Percentiles rank a stretch among this genome's conserved stretches.
phyloP scores from a whole-genome alignment of 2,113 vertebrate species.

The Trochalopteron elliotii region DNA sequence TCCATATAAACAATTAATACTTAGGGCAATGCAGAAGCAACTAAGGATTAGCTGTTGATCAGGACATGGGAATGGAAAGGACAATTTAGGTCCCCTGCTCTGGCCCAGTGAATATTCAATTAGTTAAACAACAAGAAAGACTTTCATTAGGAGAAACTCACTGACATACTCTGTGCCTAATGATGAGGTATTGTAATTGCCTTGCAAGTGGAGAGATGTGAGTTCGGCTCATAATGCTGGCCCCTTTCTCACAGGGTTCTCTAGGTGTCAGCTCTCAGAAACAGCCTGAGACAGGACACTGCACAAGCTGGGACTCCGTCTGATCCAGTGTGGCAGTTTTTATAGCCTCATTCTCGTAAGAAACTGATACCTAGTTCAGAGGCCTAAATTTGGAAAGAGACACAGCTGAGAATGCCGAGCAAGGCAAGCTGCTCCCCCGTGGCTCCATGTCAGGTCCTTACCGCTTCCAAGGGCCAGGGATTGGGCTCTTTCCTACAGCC shows the following conservation, averaged over 20 bases:
- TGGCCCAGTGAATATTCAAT: not conserved
- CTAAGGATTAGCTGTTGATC: not conserved
- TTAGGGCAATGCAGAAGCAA: not conserved
- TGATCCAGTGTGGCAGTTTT: not conserved
- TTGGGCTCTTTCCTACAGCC: not conserved
- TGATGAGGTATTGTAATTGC: not conserved
- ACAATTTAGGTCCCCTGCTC: not conserved
- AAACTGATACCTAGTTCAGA: not conserved
- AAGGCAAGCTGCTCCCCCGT: not conserved
- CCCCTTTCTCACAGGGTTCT: not conserved
- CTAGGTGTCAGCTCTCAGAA: not conserved
- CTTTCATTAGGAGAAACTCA: not conserved
- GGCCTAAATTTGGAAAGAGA: slow-evolving; percentile 25
- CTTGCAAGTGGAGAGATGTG: not conserved
- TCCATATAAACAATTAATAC: not conserved
- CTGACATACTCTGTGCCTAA: not conserved
- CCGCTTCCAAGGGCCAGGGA: fast-evolving
- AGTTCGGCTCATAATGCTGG: not conserved
- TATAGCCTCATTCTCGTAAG: not conserved
- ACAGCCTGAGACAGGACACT: not conserved
- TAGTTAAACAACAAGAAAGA: not conserved
- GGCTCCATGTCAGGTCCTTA: fast-evolving
- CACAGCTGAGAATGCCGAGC: slow-evolving; percentile 39
- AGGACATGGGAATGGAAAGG: not conserved
- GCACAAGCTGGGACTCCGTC: fast-evolving